A percentile compares a stretch with the other conserved stretches of the same genome.
Evolutionary conservation across 2,797 vertebrate genomes (phyloP).

Genomic region (Peromyscus eremicus): DNA sequence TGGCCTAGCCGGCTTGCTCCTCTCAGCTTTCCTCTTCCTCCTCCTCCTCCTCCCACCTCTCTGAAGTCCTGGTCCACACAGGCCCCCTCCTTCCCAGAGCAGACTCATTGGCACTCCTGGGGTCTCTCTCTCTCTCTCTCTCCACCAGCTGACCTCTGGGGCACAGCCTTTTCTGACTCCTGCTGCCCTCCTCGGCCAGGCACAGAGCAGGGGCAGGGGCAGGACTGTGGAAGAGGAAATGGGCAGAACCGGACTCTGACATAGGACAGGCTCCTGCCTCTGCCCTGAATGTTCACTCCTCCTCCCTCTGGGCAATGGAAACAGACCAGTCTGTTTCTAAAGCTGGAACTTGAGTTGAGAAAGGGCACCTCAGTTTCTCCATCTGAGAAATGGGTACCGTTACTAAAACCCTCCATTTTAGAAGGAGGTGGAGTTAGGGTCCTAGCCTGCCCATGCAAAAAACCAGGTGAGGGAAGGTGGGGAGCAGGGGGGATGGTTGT

Average conservation of each 20-base stretch:
- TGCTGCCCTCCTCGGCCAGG: neutral
- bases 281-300: neutral
- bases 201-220: neutral
- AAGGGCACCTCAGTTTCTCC: neutral
- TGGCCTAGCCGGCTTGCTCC: neutral
- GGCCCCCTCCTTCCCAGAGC: neutral
- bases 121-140: neutral
- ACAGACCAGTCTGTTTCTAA: constrained; percentile 2
- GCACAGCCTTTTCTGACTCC: neutral
- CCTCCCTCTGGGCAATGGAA: neutral
- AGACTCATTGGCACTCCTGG: neutral
- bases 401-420: neutral
- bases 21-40: neutral
- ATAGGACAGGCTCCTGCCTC: neutral
- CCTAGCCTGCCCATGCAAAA: neutral
- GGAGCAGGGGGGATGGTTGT: neutral
- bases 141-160: neutral
- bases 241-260: neutral
- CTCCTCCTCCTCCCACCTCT: neutral
- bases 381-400: constrained; percentile 1
- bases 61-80: neutral
- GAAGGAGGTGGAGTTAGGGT: neutral
- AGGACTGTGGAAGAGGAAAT: neutral
- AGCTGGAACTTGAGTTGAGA: neutral
- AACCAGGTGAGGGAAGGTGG: neutral